phyloP scores from a whole-genome alignment of 2,888 invertebrate genomes.

The Epinotia nisella region DNA sequence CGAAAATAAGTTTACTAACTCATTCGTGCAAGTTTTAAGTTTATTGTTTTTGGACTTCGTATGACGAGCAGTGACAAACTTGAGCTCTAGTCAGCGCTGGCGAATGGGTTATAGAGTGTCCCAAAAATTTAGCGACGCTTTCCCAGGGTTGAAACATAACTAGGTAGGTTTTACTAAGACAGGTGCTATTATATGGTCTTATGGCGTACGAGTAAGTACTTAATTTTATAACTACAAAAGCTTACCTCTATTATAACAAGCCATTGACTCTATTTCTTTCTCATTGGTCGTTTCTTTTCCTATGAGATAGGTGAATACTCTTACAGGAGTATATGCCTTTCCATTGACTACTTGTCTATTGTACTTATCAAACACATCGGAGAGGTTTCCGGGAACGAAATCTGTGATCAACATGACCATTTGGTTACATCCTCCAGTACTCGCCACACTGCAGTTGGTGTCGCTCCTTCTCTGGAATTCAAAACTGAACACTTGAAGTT shows the following conservation, averaged over 20 bases:
- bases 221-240: background rate
- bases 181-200: too few relatives aligned
- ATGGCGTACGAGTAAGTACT: too few relatives aligned
- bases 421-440: constrained; percentile 92
- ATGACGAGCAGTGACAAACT: too few relatives aligned
- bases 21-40: too few relatives aligned
- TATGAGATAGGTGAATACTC: constrained; percentile 97
- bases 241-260: constrained; percentile 95
- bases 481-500: background rate
- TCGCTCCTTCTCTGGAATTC: constrained; percentile 59
- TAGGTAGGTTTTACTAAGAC: too few relatives aligned
- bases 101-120: too few relatives aligned
- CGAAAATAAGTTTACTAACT: too few relatives aligned
- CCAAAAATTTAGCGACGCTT: too few relatives aligned
- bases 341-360: constrained; percentile 88
- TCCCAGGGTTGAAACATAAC: too few relatives aligned
- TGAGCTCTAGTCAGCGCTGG: too few relatives aligned
- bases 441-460: constrained; percentile 66
- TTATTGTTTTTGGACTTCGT: too few relatives aligned
- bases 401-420: constrained; percentile 99
- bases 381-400: constrained; percentile 94
- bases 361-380: constrained; percentile 92
- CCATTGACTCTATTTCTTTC: constrained; percentile 96
- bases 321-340: constrained; percentile 89
- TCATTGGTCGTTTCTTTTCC: constrained; percentile 97